phyloP scores from a whole-genome alignment of 1,140 invertebrate genomes.

The Nylanderia fulva region DNA sequence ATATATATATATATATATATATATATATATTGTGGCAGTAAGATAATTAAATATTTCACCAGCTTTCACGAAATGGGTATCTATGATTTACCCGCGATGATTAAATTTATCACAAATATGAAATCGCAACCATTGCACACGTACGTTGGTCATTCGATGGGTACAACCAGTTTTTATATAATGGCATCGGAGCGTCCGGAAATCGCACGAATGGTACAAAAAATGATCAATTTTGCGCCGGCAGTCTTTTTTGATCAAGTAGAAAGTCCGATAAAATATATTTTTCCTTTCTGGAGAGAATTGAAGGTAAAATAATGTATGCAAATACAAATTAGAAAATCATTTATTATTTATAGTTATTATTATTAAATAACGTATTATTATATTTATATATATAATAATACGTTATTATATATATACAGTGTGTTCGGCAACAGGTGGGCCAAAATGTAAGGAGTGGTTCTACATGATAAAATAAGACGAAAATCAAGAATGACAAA shows the following conservation, averaged over 20 bases:
- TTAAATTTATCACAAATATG: constrained; percentile 83
- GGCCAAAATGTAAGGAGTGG: too few species aligned
- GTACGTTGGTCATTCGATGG: constrained; percentile 89
- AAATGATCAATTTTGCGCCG: constrained; percentile 91
- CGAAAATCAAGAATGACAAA: too few species aligned
- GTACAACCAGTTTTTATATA: constrained; percentile 88
- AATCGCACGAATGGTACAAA: constrained; percentile 83
- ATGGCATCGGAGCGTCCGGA: constrained; percentile 87
- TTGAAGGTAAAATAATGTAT: constrained; percentile 84
- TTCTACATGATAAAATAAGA: too few species aligned
- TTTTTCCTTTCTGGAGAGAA: constrained; percentile 86
- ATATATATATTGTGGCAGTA: too few species aligned
- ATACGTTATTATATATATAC: too few species aligned
- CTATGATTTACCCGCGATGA: constrained; percentile 88
- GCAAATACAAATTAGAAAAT: too few species aligned
- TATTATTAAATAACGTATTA: too few species aligned
- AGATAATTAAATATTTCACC: background rate
- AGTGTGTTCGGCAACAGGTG: too few species aligned
- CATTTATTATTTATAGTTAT: too few species aligned
- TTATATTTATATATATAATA: too few species aligned
- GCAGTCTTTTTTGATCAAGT: constrained; percentile 90
- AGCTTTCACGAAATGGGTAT: constrained; percentile 86
- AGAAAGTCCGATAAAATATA: constrained; percentile 88
- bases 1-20: too few species aligned
- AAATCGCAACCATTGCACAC: constrained; percentile 67